Percentiles rank a stretch among this genome's conserved stretches.
phyloP scores from a whole-genome alignment of 1,140 invertebrate species.

The Akabosia matsudoensis region DNA sequence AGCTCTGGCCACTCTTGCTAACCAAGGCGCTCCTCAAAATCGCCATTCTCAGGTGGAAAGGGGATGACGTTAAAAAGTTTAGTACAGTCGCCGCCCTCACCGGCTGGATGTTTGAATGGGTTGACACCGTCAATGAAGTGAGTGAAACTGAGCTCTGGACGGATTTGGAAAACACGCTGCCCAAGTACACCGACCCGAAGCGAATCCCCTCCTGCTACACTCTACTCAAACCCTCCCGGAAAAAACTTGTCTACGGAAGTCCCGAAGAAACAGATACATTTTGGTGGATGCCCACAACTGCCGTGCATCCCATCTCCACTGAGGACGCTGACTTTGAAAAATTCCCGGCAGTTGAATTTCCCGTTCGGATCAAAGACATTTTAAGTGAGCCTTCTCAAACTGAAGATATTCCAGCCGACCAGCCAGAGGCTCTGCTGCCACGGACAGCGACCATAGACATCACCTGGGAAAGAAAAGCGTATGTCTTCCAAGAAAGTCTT shows the following conservation, averaged over 20 bases:
- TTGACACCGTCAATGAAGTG: neutral
- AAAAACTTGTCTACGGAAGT: neutral
- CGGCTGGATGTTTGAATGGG: slow-evolving; percentile 27
- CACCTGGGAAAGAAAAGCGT: too few species aligned
- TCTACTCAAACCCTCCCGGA: neutral
- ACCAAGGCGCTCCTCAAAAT: slow-evolving; percentile 30
- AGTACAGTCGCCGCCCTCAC: slow-evolving; percentile 25
- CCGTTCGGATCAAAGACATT: too few species aligned
- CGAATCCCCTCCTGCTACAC: slow-evolving; percentile 9
- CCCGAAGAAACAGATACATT: neutral
- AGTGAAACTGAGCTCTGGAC: slow-evolving; percentile 1
- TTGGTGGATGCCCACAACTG: neutral
- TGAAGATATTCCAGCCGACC: too few species aligned
- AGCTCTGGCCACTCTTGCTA: slow-evolving; percentile 28
- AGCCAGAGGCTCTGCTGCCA: too few species aligned
- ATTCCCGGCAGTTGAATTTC: too few species aligned
- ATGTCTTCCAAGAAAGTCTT: too few species aligned
- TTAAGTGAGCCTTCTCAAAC: too few species aligned
- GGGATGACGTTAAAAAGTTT: neutral
- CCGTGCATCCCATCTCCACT: neutral
- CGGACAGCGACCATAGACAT: too few species aligned
- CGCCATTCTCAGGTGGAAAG: neutral
- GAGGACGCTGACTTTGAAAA: neutral
- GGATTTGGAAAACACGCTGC: slow-evolving; percentile 17
- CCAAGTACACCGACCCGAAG: neutral